Evolutionary conservation across 2,888 invertebrate genomes (phyloP), one percentile per base, ranked within the genome.

Genomic region (Listrodromus nycthemerus): DNA sequence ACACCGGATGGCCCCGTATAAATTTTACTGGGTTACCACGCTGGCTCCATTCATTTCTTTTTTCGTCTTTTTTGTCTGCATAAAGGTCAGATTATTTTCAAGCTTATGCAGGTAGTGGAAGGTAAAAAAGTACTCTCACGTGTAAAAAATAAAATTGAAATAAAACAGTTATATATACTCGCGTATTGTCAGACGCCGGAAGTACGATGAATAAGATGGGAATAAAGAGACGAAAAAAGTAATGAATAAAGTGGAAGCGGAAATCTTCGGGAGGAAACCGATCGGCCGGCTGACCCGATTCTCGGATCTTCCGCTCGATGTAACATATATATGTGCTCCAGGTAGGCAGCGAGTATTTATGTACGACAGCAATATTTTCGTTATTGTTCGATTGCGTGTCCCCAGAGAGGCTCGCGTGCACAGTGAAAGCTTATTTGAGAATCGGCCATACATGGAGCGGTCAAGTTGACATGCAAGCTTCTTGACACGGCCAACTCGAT

Each of bases 221-320:
- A 63, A 50, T 24, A 70, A 30, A 50, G 13, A 16, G 7, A 61
- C 4, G 58, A 67, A 50, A 79, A 33, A 69, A 55, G 30, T 45
- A 30, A 67, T 48, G 66, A 19, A 82, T 71, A 79, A 79, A 79
- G 82, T 76, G 52, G 76, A 19, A 71, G 50, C 79, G 81, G 82
- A 84, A 82, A 79, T 84, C 82, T 81, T 78, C 41, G 55, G 50
- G 67, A 80, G 82, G 67, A 82, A 67, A 48, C 67, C 79, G 78
- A 81, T 81, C 74, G 58, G 58, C 70, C 41, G 74, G 50, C 61
- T 84, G 84, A 82, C 84, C 84, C 75, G 82, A 82, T 84, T 84
- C 79, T 41, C 82, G 63, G 71, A 71, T 79, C 75, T 75, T 81
- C 75, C 61, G 58, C 16, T 70, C 48, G 45, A 67, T 67, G 75